phyloP scores from a whole-genome alignment of 2,797 vertebrate genomes.

The Dendrocincla fuliginosa region DNA sequence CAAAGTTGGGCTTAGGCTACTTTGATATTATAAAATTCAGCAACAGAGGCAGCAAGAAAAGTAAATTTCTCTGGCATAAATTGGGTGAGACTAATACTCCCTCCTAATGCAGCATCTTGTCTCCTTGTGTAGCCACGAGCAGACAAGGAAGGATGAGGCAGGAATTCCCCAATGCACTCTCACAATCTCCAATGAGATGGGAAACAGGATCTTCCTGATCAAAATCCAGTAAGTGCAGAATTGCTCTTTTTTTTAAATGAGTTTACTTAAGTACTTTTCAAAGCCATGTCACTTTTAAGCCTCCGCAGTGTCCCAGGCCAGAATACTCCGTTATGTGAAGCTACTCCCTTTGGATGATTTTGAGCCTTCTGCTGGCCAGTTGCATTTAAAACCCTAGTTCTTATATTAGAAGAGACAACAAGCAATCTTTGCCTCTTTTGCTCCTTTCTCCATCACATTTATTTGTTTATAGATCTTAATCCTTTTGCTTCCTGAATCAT shows the following conservation, averaged over 20 bases:
- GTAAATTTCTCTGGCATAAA: not conserved
- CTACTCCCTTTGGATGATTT: not conserved
- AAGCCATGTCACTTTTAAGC: not conserved
- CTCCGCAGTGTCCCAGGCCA: not conserved
- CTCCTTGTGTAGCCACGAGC: rapidly evolving
- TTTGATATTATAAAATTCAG: not conserved
- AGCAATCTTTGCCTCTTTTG: not conserved
- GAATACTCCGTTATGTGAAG: not conserved
- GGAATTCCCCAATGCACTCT: not conserved
- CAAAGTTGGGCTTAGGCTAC: not conserved
- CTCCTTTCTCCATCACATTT: not conserved
- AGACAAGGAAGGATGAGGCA: not conserved
- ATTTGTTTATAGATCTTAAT: not conserved
- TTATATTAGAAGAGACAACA: not conserved
- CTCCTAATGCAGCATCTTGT: not conserved
- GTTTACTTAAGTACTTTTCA: not conserved
- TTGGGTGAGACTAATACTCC: not conserved
- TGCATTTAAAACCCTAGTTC: not conserved
- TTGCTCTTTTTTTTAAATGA: not conserved
- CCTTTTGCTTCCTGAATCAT: not conserved
- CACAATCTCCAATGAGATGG: not conserved
- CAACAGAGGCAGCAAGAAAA: not conserved
- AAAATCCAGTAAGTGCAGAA: not conserved
- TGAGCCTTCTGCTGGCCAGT: not conserved
- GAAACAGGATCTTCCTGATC: not conserved